Base-by-base conservation (phyloP, 2,113 vertebrate species). In the Brachypteracias leptosomus region DNA sequence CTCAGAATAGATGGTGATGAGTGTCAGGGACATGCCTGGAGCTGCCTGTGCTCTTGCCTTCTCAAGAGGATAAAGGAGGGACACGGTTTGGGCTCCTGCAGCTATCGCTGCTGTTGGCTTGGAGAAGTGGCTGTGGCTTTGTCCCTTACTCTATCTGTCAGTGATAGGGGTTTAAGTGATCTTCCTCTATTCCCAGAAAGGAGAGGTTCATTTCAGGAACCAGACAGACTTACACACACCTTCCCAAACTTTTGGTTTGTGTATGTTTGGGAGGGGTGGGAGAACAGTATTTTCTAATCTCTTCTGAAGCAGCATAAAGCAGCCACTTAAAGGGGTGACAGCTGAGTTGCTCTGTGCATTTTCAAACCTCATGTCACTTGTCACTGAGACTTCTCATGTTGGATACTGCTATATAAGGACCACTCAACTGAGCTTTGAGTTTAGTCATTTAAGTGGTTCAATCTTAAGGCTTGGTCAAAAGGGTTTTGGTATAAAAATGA, bases 1-100 rank as follows among this genome's bases (percentile, higher is more conserved):
- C 92, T 90, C 19, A 9, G 78, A 93, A 87, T 61, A 97, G 95
- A 84, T 81, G 89, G 79, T 0, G 62, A 38, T 94, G 95, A 97
- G 92, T 96, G 95, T 75, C 3, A 22, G 4, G 94, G 96, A 95
- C 49, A 11, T 55, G 82, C 28, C 75, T 57, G 93, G 90, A 25
- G 90, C 82, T 94, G 76, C 22, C 88, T 55, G 68, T 18, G 93
- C 88, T 63, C n/a, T 75, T 29, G 79, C 47, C 57, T 24, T 59
- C 57, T 94, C 3, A 1, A 55, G 76, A 70, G 77, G 19, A 18
- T 38, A 8, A 22, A 72, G 81, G 5, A 85, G 42, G 52, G 73
- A 21, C 16, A 8, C 0, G 1, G 35, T 26, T 68, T 2, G 1
- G 40, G 24, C 20, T 62, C 14, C 9, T 19, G 4, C 7, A 28